Conservation (phyloP, 2,113 vertebrate genomes). For the Engraulis encrasicolus region DNA sequence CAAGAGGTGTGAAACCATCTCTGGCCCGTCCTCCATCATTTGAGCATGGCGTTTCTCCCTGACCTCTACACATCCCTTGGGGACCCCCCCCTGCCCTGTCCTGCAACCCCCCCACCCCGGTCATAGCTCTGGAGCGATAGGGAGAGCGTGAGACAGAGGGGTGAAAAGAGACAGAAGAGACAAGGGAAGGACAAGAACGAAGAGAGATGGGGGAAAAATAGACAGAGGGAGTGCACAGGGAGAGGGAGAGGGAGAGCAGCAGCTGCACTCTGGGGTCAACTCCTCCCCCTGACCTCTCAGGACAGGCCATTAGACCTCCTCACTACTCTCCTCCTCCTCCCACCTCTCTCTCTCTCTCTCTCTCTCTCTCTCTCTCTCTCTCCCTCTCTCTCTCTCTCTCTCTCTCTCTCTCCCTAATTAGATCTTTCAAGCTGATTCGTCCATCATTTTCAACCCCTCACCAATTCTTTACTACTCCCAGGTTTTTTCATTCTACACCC, state of each 20-base stretch:
- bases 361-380: background rate
- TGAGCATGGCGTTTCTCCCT: too few relatives aligned
- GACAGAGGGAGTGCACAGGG: background rate
- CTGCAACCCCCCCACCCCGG: background rate
- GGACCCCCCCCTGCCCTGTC: background rate
- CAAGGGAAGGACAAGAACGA: background rate
- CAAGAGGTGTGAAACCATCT: background rate
- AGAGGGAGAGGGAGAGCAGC: background rate
- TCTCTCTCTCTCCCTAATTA: background rate
- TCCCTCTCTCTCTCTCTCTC: background rate
- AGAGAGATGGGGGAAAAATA: background rate
- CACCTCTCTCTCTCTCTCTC: too few relatives aligned
- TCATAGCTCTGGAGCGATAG: background rate
- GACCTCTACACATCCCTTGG: background rate
- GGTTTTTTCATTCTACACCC: background rate
- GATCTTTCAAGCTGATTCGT: background rate
- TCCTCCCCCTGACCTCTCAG: constrained; percentile 9
- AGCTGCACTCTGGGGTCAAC: constrained; percentile 7
- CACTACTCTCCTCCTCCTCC: background rate
- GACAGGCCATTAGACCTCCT: background rate
- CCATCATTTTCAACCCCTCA: constrained; percentile 25
- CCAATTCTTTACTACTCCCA: constrained; percentile 8
- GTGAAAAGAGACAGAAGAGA: background rate
- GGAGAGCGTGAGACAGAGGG: background rate
- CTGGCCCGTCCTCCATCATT: background rate